phyloP scores from a whole-genome alignment of 2,113 vertebrate species.

The Apodemus speciosus region DNA sequence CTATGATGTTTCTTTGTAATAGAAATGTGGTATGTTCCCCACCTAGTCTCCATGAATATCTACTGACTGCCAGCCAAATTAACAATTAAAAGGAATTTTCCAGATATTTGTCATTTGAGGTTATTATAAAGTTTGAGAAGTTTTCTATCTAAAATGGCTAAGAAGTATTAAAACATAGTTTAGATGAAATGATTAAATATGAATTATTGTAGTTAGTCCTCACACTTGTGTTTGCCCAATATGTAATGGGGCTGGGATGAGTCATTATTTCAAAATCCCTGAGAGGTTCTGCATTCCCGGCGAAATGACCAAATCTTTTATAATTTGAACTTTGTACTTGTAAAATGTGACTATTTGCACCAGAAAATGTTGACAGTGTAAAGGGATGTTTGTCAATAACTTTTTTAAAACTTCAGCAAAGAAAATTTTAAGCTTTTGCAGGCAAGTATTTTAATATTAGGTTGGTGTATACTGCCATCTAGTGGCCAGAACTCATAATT shows the following conservation, averaged over 20 bases:
- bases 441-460: slow-evolving; percentile 1
- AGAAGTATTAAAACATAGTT: background rate
- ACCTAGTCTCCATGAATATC: background rate
- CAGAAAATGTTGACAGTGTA: slow-evolving; percentile 71
- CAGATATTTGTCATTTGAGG: slow-evolving; percentile 8
- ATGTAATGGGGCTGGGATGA: background rate
- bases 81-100: slow-evolving; percentile 58
- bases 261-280: slow-evolving; percentile 51
- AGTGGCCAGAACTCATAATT: slow-evolving; percentile 75
- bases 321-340: slow-evolving; percentile 69
- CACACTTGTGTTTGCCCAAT: background rate
- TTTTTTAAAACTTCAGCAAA: slow-evolving; percentile 56
- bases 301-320: slow-evolving; percentile 56
- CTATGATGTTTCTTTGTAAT: background rate
- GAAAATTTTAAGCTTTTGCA: slow-evolving; percentile 9
- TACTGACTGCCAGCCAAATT: background rate
- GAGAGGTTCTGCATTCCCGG: slow-evolving; percentile 53
- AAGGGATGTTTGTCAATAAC: slow-evolving; percentile 61
- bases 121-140: slow-evolving; percentile 48
- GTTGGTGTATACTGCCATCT: slow-evolving; percentile 85
- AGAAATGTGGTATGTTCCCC: background rate
- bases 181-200: slow-evolving; percentile 23
- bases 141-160: slow-evolving; percentile 39
- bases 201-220: background rate
- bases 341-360: slow-evolving; percentile 69